Conservation (phyloP, 2,888 invertebrate species). For the Didymodactylos carnosus region DNA sequence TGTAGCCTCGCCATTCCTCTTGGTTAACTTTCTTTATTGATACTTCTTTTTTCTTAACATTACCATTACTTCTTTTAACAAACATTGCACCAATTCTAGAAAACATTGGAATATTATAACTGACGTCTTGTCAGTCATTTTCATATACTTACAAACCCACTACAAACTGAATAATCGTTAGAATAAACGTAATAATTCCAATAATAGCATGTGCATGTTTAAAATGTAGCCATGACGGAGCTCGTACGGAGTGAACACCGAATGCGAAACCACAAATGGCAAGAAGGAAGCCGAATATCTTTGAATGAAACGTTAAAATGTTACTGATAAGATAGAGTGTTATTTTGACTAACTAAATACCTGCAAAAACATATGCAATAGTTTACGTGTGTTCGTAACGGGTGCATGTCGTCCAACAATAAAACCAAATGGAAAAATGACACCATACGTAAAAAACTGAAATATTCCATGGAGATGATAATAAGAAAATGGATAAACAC, state of each 20-base stretch:
- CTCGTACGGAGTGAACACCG: not conserved
- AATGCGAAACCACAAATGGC: not conserved
- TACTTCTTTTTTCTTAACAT: too few species aligned
- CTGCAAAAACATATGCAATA: not conserved
- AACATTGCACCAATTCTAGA: not conserved
- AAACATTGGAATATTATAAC: too few species aligned
- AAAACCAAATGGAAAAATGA: not conserved
- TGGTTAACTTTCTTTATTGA: too few species aligned
- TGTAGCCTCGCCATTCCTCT: not conserved
- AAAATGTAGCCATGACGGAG: not conserved
- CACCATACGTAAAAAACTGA: not conserved
- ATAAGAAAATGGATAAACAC: not conserved
- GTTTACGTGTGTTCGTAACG: too few species aligned
- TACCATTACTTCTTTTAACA: not conserved
- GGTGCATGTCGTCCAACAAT: not conserved
- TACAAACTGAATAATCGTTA: not conserved
- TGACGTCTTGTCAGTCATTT: too few species aligned
- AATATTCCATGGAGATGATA: constrained; percentile 1
- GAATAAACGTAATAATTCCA: not conserved
- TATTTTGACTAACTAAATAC: too few species aligned
- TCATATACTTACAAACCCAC: not conserved
- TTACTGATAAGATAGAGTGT: not conserved
- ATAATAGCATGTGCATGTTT: not conserved
- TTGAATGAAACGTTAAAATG: not conserved
- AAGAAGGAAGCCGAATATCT: not conserved